phyloP scores from a whole-genome alignment of 2,113 vertebrate genomes.

The Isichthys henryi region DNA sequence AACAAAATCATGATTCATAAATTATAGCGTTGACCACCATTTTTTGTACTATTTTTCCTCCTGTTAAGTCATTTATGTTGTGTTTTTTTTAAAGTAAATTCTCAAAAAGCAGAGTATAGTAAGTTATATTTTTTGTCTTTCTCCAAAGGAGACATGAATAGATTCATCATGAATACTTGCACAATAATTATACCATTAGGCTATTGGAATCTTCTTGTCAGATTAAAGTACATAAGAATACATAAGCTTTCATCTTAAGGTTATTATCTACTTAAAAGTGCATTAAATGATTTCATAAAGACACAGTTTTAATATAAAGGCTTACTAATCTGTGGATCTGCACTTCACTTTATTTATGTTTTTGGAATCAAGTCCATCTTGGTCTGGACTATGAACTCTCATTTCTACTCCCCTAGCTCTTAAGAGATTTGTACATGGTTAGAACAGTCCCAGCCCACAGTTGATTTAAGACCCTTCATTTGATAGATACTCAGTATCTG shows the following conservation, averaged over 20 bases:
- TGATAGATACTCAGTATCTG: background rate
- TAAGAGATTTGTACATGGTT: background rate
- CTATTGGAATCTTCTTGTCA: background rate
- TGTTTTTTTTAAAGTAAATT: background rate
- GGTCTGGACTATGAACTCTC: background rate
- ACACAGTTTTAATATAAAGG: background rate
- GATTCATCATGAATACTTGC: background rate
- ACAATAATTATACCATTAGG: background rate
- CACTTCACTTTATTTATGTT: background rate
- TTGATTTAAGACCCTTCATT: background rate
- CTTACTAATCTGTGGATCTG: background rate
- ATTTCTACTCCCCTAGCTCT: background rate
- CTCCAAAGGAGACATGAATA: background rate
- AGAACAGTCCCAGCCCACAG: background rate
- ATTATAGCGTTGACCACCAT: background rate
- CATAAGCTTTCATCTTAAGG: background rate
- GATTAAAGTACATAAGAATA: background rate
- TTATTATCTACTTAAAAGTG: background rate
- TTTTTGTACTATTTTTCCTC: background rate
- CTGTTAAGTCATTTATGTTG: background rate
- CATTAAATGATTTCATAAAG: background rate
- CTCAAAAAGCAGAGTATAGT: background rate
- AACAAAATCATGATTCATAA: background rate
- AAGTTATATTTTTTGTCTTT: background rate
- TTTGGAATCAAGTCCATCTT: background rate